Evolutionary conservation across 1,140 invertebrate species (phyloP).

Genomic region (Calliphora vicina): DNA sequence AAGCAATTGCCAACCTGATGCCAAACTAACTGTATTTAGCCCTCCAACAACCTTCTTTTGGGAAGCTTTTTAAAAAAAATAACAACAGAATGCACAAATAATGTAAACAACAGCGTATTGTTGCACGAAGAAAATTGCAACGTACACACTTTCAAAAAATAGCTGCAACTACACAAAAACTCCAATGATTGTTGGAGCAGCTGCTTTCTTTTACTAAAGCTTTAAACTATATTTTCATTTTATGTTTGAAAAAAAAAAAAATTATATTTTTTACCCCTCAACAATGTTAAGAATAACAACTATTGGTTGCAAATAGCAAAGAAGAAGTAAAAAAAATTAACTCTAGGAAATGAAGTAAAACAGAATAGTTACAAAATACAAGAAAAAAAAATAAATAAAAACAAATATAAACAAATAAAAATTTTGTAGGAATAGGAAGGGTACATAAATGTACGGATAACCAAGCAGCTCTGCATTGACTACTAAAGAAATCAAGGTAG

Average conservation of each 20-base stretch:
- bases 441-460: too few relatives aligned
- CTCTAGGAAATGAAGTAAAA: neutral
- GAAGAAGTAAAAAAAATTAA: too few relatives aligned
- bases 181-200: neutral
- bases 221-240: neutral
- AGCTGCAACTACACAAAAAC: neutral
- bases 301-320: neutral
- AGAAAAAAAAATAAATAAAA: neutral
- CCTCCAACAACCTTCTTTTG: too few relatives aligned
- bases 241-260: neutral
- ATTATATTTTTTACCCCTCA: neutral
- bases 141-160: neutral
- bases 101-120: neutral
- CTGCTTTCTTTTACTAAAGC: neutral
- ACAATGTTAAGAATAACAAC: neutral
- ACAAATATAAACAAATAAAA: constrained; percentile 2
- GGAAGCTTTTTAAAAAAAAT: too few relatives aligned
- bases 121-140: neutral
- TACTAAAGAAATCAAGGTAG: too few relatives aligned
- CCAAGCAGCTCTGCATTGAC: too few relatives aligned
- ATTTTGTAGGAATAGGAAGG: neutral
- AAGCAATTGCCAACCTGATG: too few relatives aligned
- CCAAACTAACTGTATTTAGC: too few relatives aligned
- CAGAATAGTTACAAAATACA: neutral
- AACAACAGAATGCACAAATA: neutral